These are phyloP conservation scores for Sparus aurata DNA, from an alignment of 2,797 vertebrate genomes.

Conservation along the genomic window DNA sequence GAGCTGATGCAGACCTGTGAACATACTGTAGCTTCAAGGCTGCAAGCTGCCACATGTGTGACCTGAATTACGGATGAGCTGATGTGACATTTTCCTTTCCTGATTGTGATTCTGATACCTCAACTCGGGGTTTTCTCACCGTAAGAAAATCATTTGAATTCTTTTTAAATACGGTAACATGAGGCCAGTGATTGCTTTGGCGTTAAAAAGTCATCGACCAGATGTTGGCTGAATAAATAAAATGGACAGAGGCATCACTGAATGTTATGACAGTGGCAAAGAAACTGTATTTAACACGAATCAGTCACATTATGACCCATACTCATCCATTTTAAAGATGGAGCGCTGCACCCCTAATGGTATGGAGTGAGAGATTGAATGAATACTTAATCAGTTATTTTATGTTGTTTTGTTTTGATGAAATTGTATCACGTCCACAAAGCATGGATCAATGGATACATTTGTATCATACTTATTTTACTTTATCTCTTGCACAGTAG, in stretches of 20 bases:
- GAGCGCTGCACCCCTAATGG: not conserved
- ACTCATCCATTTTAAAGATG: not conserved
- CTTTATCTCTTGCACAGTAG: not conserved
- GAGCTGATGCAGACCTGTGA: not conserved
- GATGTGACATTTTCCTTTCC: not conserved
- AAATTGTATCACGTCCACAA: not conserved
- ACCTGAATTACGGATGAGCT: not conserved
- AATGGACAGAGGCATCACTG: too few relatives aligned
- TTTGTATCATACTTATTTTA: not conserved
- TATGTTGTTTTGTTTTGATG: not conserved
- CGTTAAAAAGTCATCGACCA: too few relatives aligned
- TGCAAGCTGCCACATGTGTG: not conserved
- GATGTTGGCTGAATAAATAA: too few relatives aligned
- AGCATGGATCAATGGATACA: not conserved
- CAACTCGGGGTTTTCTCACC: not conserved
- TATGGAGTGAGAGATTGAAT: not conserved
- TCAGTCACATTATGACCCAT: too few relatives aligned
- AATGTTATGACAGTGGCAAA: too few relatives aligned
- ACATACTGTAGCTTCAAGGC: not conserved
- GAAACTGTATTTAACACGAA: too few relatives aligned
- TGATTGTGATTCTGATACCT: not conserved
- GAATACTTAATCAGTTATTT: not conserved
- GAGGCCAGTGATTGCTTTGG: too few relatives aligned
- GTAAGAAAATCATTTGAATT: not conserved
- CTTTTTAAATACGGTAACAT: too few relatives aligned